These are phyloP conservation scores for Taxidea taxus DNA, from an alignment of 2,113 vertebrate species.

Conservation along the genomic window DNA sequence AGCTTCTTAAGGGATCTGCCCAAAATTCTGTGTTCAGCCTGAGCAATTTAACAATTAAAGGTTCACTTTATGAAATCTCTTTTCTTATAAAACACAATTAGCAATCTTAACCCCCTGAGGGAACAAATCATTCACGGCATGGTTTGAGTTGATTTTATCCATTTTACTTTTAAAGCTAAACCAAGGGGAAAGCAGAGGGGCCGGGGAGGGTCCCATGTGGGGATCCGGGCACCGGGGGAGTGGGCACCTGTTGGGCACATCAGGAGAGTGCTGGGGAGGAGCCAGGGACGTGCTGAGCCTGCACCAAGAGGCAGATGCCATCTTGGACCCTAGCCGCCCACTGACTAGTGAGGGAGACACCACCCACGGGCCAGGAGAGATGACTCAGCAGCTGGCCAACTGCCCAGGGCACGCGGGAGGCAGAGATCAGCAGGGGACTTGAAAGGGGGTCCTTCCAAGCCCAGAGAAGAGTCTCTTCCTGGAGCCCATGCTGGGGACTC, in stretches of 20 bases:
- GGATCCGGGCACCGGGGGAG: no score
- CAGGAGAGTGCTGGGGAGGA: background rate
- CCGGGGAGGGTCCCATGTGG: background rate
- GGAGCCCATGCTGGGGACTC: accelerated
- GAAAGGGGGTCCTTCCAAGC: background rate
- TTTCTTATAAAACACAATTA: slow-evolving; percentile 57
- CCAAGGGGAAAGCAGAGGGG: background rate
- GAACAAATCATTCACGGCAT: slow-evolving; percentile 31
- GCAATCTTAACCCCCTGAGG: slow-evolving; percentile 46
- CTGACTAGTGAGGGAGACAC: background rate
- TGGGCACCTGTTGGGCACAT: background rate
- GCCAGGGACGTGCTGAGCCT: background rate
- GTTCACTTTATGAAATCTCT: slow-evolving; percentile 58
- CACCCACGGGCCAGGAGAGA: background rate
- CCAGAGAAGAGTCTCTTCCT: background rate
- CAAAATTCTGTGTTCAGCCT: slow-evolving; percentile 31
- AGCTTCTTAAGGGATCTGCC: slow-evolving; percentile 15
- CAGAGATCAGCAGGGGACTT: background rate
- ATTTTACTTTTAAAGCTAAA: slow-evolving; percentile 18
- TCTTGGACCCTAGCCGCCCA: background rate
- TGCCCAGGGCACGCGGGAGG: background rate
- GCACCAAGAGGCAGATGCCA: background rate
- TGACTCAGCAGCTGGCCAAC: background rate
- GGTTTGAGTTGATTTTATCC: slow-evolving; percentile 29
- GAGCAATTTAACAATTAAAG: slow-evolving; percentile 61